A percentile compares a stretch with the other conserved stretches of the same genome.
These are phyloP conservation scores for Aphis craccivora DNA, from an alignment of 1,140 invertebrate species.

Conservation along the genomic window DNA sequence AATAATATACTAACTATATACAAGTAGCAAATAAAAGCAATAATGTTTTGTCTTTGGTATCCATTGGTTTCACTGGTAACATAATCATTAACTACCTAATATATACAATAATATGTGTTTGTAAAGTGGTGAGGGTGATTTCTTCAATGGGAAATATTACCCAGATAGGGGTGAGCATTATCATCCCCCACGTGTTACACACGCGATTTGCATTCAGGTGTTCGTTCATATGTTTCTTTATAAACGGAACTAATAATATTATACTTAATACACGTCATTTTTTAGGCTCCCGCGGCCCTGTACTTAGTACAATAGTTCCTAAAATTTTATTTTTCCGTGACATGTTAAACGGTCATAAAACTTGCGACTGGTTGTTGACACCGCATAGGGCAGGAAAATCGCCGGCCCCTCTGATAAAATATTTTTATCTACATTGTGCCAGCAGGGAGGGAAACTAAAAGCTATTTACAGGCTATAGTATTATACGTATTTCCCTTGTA, in stretches of 20 bases:
- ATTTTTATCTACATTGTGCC: conserved; percentile 1
- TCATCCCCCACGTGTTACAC: neutral
- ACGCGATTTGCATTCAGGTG: conserved; percentile 28
- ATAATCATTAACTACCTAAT: neutral
- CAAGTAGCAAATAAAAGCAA: neutral
- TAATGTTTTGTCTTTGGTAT: conserved; percentile 36
- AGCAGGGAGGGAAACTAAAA: conserved; percentile 8
- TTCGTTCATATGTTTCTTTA: conserved; percentile 1
- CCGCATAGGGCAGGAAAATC: neutral
- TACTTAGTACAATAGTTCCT: neutral
- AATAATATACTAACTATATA: neutral
- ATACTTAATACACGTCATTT: neutral
- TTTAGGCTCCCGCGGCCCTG: neutral
- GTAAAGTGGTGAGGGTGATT: neutral
- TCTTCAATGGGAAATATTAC: neutral
- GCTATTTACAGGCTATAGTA: neutral
- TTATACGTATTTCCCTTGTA: neutral
- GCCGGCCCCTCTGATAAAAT: neutral
- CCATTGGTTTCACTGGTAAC: conserved; percentile 13
- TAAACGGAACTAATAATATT: neutral
- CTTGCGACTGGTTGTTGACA: neutral
- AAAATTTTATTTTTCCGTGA: conserved; percentile 9
- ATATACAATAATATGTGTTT: neutral
- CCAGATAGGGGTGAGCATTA: neutral
- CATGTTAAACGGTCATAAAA: conserved; percentile 38